phyloP scores from a whole-genome alignment of 2,113 vertebrate genomes.

The Cairina moschata region DNA sequence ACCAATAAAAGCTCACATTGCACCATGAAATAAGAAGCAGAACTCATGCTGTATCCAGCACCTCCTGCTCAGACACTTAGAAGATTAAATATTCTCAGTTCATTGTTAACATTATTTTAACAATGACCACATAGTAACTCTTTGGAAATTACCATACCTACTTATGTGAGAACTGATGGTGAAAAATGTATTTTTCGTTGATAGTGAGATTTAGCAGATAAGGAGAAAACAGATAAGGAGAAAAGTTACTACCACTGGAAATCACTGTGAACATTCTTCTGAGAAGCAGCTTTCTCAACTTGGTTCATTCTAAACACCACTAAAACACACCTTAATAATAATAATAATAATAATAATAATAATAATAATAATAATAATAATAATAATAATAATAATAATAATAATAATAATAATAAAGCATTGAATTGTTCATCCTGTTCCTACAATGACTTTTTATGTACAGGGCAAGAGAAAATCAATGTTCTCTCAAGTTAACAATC shows the following conservation, averaged over 20 bases:
- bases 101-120: background rate
- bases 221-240: background rate
- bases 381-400: too few species aligned
- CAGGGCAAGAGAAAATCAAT: background rate
- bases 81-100: background rate
- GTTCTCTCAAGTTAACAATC: background rate
- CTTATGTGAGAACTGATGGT: background rate
- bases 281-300: background rate
- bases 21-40: background rate
- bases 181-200: background rate
- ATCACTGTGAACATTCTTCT: background rate
- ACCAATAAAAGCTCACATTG: accelerated
- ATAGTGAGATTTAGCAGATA: background rate
- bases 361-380: too few species aligned
- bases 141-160: background rate
- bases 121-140: background rate
- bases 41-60: background rate
- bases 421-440: background rate
- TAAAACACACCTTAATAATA: background rate
- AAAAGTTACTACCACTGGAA: background rate
- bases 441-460: background rate
- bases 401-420: background rate
- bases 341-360: too few species aligned
- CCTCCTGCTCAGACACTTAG: background rate
- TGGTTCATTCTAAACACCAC: background rate